Base-by-base conservation (phyloP, 2,113 vertebrate species). In the Colistium nudipinnis region DNA sequence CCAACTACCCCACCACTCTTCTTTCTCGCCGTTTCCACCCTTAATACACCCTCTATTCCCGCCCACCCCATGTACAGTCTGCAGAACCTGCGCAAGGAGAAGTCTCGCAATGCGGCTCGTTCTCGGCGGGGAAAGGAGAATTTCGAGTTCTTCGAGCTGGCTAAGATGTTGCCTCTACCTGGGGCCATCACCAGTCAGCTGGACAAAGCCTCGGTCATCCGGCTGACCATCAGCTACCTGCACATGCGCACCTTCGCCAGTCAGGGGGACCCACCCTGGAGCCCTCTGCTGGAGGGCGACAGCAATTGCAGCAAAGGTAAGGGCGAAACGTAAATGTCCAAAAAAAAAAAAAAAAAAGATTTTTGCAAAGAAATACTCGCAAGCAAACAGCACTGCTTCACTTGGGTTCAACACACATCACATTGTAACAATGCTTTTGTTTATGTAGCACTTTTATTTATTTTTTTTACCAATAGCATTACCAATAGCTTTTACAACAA, bases 171-270 rank as follows among this genome's bases (percentile, higher is more conserved):
- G 63, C 95, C 95, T 1, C 84, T 97, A 61, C 95, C 95, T 0
- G 95, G 95, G 0, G 95, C 95, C 84, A 97, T 97, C 89, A 95
- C 95, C 38, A 96, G 95, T 89, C 95, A 96, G 88, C 91, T 97
- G 88, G 95, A 97, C 91, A 97, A 97, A 80, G 95, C 95, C 51
- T 96, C 95, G 0, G 93, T 96, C 86, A 96, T 97, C 81, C 92
- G 95, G 28, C 94, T 97, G 62, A 96, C 95, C 86, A 96, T 97
- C 92, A 95, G 95, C 86, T 97, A 96, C 93, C 93, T 97, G 88
- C 94, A 95, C 85, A 95, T 96, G 94, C 92, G 95, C 35, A 92
- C 94, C 82, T 97, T 97, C 20, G 94, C 94, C 47, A 94, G 86
- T 41, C 94, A 95, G 35, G 95, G 95, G 56, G 93, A 95, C 74